Evolutionary conservation across 2,113 vertebrate genomes (phyloP).

Genomic region (Laticauda laticaudata): DNA sequence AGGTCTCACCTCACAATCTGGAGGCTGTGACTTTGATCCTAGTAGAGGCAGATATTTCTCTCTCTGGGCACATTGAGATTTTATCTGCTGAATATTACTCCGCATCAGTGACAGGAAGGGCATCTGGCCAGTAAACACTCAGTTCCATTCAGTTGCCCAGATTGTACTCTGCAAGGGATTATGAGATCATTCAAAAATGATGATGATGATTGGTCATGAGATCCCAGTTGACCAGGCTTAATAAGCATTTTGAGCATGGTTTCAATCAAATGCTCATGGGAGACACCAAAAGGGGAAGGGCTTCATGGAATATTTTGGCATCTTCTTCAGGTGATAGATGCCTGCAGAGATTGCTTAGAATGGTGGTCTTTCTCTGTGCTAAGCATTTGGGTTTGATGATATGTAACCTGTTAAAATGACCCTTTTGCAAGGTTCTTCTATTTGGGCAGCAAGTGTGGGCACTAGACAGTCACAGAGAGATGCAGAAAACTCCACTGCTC

Average conservation of each 20-base stretch:
- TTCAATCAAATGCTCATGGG: background rate
- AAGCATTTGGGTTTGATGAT: background rate
- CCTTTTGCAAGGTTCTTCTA: background rate
- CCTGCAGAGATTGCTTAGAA: background rate
- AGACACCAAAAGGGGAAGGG: background rate
- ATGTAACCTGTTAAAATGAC: background rate
- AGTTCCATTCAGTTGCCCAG: no score
- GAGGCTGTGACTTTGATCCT: no score
- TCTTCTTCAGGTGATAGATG: background rate
- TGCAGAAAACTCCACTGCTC: background rate
- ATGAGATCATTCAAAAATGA: no score
- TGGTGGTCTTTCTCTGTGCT: background rate
- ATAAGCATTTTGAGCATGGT: background rate
- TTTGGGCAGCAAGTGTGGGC: background rate
- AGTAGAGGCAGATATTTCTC: no score
- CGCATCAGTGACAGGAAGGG: no score
- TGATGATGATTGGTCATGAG: background rate
- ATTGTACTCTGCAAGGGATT: no score
- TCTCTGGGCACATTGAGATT: no score
- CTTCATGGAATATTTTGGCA: background rate
- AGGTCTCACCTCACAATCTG: no score
- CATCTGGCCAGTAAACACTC: no score
- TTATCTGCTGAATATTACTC: no score
- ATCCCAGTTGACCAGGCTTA: background rate
- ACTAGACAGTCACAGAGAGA: background rate